Conservation (phyloP, 2,888 invertebrate genomes). For the Cyclophora punctaria region DNA sequence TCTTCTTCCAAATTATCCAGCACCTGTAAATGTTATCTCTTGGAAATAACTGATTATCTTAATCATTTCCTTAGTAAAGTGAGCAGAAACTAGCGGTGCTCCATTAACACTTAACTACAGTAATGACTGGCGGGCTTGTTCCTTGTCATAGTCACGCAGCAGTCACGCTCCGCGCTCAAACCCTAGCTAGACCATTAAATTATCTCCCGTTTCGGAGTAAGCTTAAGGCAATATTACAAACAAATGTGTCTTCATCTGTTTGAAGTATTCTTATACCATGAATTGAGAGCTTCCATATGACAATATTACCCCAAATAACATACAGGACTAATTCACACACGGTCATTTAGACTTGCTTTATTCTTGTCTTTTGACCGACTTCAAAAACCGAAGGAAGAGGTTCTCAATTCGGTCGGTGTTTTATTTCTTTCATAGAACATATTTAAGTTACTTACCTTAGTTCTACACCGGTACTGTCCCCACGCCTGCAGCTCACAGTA, state of each 20-base stretch:
- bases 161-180: slow-evolving; percentile 41
- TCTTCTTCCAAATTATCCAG: slow-evolving; percentile 55
- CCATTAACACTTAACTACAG: slow-evolving; percentile 31
- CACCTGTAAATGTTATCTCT: slow-evolving; percentile 33
- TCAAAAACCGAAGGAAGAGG: too few species aligned
- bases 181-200: slow-evolving; percentile 35
- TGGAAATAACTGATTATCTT: background rate
- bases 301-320: too few species aligned
- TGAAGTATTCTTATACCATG: too few species aligned
- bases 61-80: slow-evolving; percentile 9
- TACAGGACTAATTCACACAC: too few species aligned
- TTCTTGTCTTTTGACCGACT: too few species aligned
- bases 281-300: too few species aligned
- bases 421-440: background rate
- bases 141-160: slow-evolving; percentile 35
- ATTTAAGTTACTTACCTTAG: slow-evolving; percentile 57
- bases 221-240: background rate
- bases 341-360: too few species aligned
- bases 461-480: slow-evolving; percentile 84
- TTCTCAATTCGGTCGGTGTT: too few species aligned
- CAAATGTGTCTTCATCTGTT: too few species aligned
- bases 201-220: slow-evolving; percentile 53
- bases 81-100: slow-evolving; percentile 22
- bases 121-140: slow-evolving; percentile 31
- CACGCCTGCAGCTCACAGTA: slow-evolving; percentile 88